Evolutionary conservation across 2,888 invertebrate species (phyloP).

Genomic region (Escarpia spicata): DNA sequence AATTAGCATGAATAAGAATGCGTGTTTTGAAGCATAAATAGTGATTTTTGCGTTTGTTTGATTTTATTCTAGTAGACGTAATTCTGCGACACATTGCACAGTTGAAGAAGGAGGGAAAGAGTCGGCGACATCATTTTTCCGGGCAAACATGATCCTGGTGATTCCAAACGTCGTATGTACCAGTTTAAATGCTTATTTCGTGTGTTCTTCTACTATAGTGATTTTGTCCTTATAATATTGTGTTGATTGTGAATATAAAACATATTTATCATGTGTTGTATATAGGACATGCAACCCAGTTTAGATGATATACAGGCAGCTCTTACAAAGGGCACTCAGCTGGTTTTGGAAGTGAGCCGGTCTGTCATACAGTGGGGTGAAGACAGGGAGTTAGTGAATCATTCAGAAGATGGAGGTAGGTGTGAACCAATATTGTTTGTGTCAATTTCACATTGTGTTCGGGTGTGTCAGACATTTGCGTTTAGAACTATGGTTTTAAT

Average conservation of each 20-base stretch:
- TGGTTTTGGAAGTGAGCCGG: constrained; percentile 85
- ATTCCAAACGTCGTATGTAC: constrained; percentile 81
- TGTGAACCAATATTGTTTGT: neutral
- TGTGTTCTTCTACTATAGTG: neutral
- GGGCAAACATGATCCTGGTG: constrained; percentile 83
- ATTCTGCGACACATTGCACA: neutral
- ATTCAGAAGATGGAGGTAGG: neutral
- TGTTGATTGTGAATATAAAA: neutral
- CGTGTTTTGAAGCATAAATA: neutral
- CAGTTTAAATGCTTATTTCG: neutral
- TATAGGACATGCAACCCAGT: constrained; percentile 77
- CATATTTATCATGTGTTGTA: neutral
- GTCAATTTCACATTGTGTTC: neutral
- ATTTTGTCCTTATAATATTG: neutral
- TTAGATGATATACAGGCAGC: constrained; percentile 91
- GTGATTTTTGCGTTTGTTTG: neutral
- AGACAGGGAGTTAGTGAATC: constrained; percentile 29
- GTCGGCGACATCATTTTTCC: constrained; percentile 70
- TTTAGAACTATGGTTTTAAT: neutral
- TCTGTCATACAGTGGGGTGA: constrained; percentile 93
- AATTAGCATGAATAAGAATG: neutral
- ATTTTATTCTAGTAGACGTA: neutral
- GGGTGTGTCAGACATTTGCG: too few species aligned
- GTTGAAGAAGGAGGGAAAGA: constrained; percentile 13
- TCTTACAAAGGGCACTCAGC: constrained; percentile 79